Base-by-base conservation (phyloP, 2,113 vertebrate genomes). In the Odontophorus gujanensis region DNA sequence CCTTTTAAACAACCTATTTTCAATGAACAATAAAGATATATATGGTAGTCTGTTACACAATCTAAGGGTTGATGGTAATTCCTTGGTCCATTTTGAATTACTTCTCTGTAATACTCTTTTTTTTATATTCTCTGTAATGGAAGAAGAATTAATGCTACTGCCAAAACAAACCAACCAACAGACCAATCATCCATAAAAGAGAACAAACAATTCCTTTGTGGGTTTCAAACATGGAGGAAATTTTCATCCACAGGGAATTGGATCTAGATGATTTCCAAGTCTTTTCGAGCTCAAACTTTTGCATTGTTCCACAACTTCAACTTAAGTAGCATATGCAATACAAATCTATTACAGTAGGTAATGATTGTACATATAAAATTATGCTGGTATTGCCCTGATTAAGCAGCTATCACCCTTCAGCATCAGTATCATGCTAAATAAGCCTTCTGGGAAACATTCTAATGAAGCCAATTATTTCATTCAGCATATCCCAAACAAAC, bases 401-500 rank as follows among this genome's bases (percentile, higher is more conserved):
- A 92, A 83, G 45, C 0, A 0, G 36, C 28, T 89, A 36, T 83
- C 68, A 63, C 62, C 61, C 34, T 87, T 90, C 73, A 84, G 20
- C 57, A 89, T 48, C 57, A 75, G 40, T 13, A 72, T 25, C 28
- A 61, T 0, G 1, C 50, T 66, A 85, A 85, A 24, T 51, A 51
- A 63, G 81, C 83, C 91, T 93, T 95, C 89, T 59, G 89, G 59
- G 72, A 95, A 93, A 51, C 30, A 59, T 36, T 59, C 34, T 47
- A 80, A 82, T 26, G 34, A 85, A 90, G 66, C 38, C 75, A 59
- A 86, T 78, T 2, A 90, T 58, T 87, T 89, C 42, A 85, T 69
- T 78, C 20, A 55, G 72, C 7, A 1, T 36, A 77, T 57, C 61
- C 80, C 90, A 93, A 93, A 92, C 55, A 94, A 94, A 94, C 22